Base-by-base conservation (phyloP, 2,797 vertebrate genomes). In the Scleropages formosus region DNA sequence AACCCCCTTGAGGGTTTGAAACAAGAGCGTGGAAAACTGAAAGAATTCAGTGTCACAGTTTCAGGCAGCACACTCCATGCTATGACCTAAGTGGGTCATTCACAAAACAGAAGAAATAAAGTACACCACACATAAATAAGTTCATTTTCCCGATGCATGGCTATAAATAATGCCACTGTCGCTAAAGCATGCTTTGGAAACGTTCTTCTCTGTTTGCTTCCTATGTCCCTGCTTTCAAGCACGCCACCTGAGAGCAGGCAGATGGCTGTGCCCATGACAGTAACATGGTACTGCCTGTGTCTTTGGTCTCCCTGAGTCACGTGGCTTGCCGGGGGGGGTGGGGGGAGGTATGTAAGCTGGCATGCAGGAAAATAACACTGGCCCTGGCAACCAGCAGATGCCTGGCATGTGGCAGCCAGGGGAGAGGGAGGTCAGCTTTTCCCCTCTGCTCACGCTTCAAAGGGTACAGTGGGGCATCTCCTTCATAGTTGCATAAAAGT, bases 291-390 rank as follows among this genome's bases (percentile, higher is more conserved):
- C 10, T 9, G 4, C 63, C 10, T 16, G 63, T 65, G 24, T 39
- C 63, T 53, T 56, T 56, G 16, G 27, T 72, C 70, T 72, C 53
- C 27, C 53, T 72, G 70, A 72, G 51, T 24, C 31, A 24, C 11
- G 16, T 58, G 49, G 24, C 68, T 13, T 8, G 1, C 26, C 27
- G 51, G 20, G 31, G 24, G 24, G 22, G 53, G 18, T 53, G 0
- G 49, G 51, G 18, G 22, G 22, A 16, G 18, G 53, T 53, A 12
- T 56, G 53, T 13, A 18, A 56, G 53, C 53, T 56, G 53, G 18
- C 31, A 56, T 56, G 53, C 53, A 39, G 2, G 31, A 39, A 39
- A 39, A 39, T 6, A 39, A 39, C 31, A 39, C 31, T 39, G 31
- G 39, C 6, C 31, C 31, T 39, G 2, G 53, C 53, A 56, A 18